Evolutionary conservation across 2,113 vertebrate genomes (phyloP).

Genomic region (Daboia siamensis): DNA sequence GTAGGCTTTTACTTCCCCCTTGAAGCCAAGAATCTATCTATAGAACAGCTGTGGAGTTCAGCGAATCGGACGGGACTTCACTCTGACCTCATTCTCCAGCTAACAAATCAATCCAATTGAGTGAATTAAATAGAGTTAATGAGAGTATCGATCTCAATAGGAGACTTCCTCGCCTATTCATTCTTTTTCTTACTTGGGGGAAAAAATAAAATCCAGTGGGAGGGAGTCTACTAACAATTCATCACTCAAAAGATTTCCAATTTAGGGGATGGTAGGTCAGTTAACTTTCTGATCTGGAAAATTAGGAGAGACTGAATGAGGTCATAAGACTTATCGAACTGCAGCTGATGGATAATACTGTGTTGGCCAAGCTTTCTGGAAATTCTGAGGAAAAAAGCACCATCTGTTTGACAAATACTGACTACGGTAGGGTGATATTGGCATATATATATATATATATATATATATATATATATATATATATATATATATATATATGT

Average conservation of each 20-base stretch:
- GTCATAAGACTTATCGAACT: slow-evolving; percentile 37
- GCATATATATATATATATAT: no score
- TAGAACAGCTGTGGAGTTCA: neutral
- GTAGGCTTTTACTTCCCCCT: neutral
- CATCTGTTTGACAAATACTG: neutral
- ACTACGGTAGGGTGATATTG: neutral
- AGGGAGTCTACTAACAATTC: slow-evolving; percentile 77
- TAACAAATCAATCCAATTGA: slow-evolving; percentile 22
- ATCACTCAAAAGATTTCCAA: slow-evolving; percentile 75
- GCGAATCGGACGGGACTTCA: neutral
- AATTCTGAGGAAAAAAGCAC: neutral
- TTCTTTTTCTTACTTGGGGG: slow-evolving; percentile 76
- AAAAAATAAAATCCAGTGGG: slow-evolving; percentile 67
- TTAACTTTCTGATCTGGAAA: slow-evolving; percentile 85
- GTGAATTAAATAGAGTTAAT: slow-evolving; percentile 45
- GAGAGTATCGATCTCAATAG: slow-evolving; percentile 42
- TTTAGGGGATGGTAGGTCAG: slow-evolving; percentile 71
- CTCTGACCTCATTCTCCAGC: slow-evolving; percentile 21
- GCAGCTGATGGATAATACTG: slow-evolving; percentile 7
- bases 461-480: no score
- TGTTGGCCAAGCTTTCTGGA: slow-evolving; percentile 22
- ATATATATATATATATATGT: no score
- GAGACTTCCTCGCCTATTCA: slow-evolving; percentile 7
- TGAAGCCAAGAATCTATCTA: neutral
- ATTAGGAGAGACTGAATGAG: slow-evolving; percentile 64